Base-by-base conservation (phyloP, 2,797 vertebrate species). In the Poecilia velifera region DNA sequence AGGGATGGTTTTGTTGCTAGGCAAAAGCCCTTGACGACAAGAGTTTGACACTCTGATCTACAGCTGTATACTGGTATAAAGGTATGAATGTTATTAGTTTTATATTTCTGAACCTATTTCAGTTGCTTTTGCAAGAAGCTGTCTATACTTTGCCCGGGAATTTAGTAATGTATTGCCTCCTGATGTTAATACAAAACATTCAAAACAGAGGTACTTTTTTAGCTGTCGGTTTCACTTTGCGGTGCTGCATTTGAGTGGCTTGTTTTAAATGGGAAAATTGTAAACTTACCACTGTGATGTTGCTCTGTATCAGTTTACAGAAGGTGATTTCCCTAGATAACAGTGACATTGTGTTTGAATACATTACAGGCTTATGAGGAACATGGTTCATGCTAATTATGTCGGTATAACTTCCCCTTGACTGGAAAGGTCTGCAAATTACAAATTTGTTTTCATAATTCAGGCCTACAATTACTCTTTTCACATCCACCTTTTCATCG, bases 311-410 rank as follows among this genome's bases (percentile, higher is more conserved):
- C 75, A 47, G 45, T 66, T 22, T n/a, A 57, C 45, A 74, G 62
- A 14, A 9, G 83, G 70, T 87, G 80, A 79, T 64, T 84, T 86
- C 79, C 85, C 80, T n/a, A 20, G 13, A 57, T 71, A 8, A 45
- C 20, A 34, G n/a, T 28, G 31, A 70, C 72, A 28, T 46, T 25
- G 20, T 46, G 47, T 34, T 31, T 9, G 57, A 7, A 70, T 70
- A 13, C 2, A 81, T 78, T 13, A 46, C 51, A 49, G 47, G 45
- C 72, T 36, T 28, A 34, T 13, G 28, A 74, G 74, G 64, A 84
- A 74, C 72, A 55, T 59, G 13, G 0, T 47, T 39, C 31, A 47
- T 73, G 45, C 6, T 73, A 12, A 66, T 77, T 49, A 72, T 14
- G 13, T 49, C 1, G 41, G 36, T 13, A 45, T 39, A 66, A 80